Percentiles rank a stretch among this genome's conserved stretches.
These are phyloP conservation scores for Tenebrio molitor DNA, from an alignment of 1,140 invertebrate genomes.

Conservation along the genomic window DNA sequence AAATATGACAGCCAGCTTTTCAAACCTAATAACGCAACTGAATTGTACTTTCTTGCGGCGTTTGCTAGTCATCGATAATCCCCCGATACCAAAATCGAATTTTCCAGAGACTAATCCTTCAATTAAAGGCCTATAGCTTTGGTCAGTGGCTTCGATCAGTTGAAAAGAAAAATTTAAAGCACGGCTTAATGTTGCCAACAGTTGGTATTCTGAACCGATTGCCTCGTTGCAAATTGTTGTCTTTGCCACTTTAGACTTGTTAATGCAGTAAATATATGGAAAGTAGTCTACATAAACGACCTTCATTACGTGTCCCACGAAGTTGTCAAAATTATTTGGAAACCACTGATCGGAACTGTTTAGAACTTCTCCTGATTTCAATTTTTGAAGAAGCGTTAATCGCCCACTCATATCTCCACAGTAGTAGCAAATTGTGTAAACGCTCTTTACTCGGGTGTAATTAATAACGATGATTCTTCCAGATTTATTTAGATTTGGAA, in stretches of 20 bases:
- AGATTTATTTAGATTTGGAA: background rate
- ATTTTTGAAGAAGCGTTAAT: background rate
- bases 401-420: background rate
- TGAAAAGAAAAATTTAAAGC: background rate
- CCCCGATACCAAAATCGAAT: background rate
- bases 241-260: background rate
- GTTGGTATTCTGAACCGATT: background rate
- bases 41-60: background rate
- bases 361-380: background rate
- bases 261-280: slow-evolving; percentile 10
- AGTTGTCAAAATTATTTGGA: background rate
- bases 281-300: slow-evolving; percentile 8
- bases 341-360: background rate
- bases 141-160: background rate
- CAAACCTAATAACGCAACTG: background rate
- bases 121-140: background rate
- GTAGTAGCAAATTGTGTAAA: background rate
- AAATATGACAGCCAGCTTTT: background rate
- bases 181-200: background rate
- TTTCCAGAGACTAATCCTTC: background rate
- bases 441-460: background rate
- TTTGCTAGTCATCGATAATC: background rate
- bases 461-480: background rate
- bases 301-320: background rate
- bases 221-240: background rate